Percentiles rank a stretch among this genome's conserved stretches.
Conservation (phyloP, 2,113 vertebrate genomes). For the Sula dactylatra region DNA sequence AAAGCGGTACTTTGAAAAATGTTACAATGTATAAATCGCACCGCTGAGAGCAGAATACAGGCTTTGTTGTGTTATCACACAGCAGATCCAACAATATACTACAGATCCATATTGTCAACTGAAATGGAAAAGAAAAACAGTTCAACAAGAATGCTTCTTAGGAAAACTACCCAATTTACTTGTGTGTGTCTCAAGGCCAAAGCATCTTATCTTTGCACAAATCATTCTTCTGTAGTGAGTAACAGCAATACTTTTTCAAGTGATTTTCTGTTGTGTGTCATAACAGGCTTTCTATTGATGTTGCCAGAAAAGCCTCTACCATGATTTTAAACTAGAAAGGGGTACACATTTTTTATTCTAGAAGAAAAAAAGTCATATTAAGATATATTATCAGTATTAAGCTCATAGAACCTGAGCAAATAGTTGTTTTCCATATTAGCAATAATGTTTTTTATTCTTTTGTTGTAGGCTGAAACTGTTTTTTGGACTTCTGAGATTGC, state of each 20-base stretch:
- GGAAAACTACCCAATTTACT: constrained; percentile 65
- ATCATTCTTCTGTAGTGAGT: constrained; percentile 57
- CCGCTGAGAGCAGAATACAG: constrained; percentile 41
- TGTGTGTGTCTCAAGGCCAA: constrained; percentile 61
- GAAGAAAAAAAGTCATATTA: not conserved
- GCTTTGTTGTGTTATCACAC: constrained; percentile 62
- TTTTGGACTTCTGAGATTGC: not conserved
- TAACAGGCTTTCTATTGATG: constrained; percentile 36
- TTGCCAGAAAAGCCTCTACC: not conserved
- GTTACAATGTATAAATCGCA: constrained; percentile 35
- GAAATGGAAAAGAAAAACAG: constrained; percentile 58
- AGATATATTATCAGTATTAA: not conserved
- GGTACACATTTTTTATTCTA: not conserved
- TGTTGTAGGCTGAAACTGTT: not conserved
- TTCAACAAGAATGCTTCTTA: constrained; percentile 63
- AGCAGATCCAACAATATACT: constrained; percentile 58
- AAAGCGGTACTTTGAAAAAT: constrained; percentile 47
- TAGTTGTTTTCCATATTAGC: not conserved
- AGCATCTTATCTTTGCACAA: constrained; percentile 51
- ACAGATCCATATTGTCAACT: constrained; percentile 60
- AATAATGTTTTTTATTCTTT: not conserved
- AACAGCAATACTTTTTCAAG: constrained; percentile 53
- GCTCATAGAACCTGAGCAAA: not conserved
- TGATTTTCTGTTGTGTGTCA: constrained; percentile 39
- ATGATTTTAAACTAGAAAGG: constrained; percentile 17